Percentiles rank a stretch among this genome's conserved stretches.
These are phyloP conservation scores for Xyliphius kryptos DNA, from an alignment of 2,113 vertebrate species.

Conservation along the genomic window DNA sequence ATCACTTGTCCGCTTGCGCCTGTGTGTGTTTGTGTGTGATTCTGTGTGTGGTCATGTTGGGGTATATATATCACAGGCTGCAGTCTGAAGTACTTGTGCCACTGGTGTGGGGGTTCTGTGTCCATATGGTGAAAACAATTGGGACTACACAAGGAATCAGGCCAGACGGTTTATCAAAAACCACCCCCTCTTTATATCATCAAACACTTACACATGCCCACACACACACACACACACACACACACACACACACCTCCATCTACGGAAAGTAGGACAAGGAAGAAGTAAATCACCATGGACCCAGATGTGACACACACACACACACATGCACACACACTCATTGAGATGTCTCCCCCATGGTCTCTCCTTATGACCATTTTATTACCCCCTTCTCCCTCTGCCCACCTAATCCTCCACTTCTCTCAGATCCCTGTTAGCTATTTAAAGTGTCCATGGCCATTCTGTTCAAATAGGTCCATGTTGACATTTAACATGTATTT, in stretches of 20 bases:
- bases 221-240: constrained; percentile 26
- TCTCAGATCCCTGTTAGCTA: constrained; percentile 11
- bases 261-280: constrained; percentile 47
- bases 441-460: constrained; percentile 24
- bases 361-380: constrained; percentile 41
- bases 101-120: constrained; percentile 35
- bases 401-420: constrained; percentile 21
- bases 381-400: constrained; percentile 29
- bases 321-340: constrained; percentile 19
- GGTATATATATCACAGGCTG: constrained; percentile 8
- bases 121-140: constrained; percentile 47
- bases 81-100: constrained; percentile 32
- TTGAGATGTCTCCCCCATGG: constrained; percentile 24
- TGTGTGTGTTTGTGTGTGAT: background rate
- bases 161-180: constrained; percentile 38
- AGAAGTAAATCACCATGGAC: constrained; percentile 28
- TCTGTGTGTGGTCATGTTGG: background rate
- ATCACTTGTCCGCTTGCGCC: constrained; percentile 25
- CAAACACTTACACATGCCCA: constrained; percentile 24
- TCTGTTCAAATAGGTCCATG: constrained; percentile 2
- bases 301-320: constrained; percentile 32
- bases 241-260: constrained; percentile 33
- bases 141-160: constrained; percentile 45
- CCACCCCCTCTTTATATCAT: background rate
- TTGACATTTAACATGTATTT: background rate